Percentiles rank a stretch among this genome's conserved stretches.
phyloP scores from a whole-genome alignment of 2,888 invertebrate genomes.

The Xylocampa areola region DNA sequence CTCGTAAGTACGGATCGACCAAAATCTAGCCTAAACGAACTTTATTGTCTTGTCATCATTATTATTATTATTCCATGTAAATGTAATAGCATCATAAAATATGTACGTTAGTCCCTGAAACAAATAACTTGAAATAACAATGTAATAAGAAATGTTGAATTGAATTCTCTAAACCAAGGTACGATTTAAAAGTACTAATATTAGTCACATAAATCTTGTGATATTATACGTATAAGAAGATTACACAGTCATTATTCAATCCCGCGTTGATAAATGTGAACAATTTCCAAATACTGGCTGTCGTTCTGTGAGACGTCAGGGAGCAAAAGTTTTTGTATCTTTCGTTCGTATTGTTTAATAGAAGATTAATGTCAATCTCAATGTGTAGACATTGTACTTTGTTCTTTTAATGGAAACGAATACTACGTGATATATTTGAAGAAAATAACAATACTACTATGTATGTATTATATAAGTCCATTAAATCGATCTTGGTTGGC shows the following conservation, averaged over 20 bases:
- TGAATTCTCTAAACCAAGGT: constrained; percentile 27
- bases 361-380: constrained; percentile 27
- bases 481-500: constrained; percentile 35
- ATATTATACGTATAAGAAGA: constrained; percentile 42
- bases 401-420: constrained; percentile 4
- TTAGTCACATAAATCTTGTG: constrained; percentile 51
- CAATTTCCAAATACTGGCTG: constrained; percentile 40
- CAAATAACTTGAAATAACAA: constrained; percentile 15
- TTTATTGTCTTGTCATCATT: constrained; percentile 19
- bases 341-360: constrained; percentile 23
- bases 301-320: constrained; percentile 25
- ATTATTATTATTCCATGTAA: constrained; percentile 28
- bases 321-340: constrained; percentile 24
- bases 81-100: constrained; percentile 37
- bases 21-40: constrained; percentile 13
- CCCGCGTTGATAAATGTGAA: constrained; percentile 52
- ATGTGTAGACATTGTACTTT: constrained; percentile 3
- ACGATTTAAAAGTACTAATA: constrained; percentile 37
- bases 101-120: constrained; percentile 10
- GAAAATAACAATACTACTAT: not conserved
- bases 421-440: too few relatives aligned
- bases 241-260: constrained; percentile 50
- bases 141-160: constrained; percentile 27
- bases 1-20: not conserved
- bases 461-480: not conserved